Base-by-base conservation (phyloP, 2,113 vertebrate species). In the Cynocephalus volans region DNA sequence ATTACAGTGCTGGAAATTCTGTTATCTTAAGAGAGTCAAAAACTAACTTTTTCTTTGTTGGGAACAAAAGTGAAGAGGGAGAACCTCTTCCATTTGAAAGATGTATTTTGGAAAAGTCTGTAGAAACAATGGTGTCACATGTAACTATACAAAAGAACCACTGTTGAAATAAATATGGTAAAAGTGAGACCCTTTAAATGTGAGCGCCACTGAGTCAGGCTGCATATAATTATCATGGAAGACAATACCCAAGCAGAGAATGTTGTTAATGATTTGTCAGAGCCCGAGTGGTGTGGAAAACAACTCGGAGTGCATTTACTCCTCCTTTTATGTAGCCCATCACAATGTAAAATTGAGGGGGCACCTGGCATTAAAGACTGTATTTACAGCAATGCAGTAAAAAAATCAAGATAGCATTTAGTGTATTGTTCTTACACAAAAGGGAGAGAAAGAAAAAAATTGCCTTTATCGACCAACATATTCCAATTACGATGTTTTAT, bases 401-500 rank as follows among this genome's bases (percentile, higher is more conserved):
- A 97, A 98, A 97, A 98, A 97, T 73, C 98, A 93, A 97, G 97
- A 98, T 89, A 96, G 80, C 60, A 73, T 98, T 98, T 98, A 94
- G 94, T 96, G 93, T 93, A 97, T 98, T 88, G 54, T 6, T 24
- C 85, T 98, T 97, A 84, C 36, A 98, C 96, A 97, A 97, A 97
- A 98, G 96, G 98, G 93, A 97, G 90, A 72, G 97, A 98, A 97
- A 96, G 95, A 17, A 41, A 93, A 69, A 95, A 97, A 98, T 97
- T 96, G 97, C 97, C 70, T 97, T 93, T 97, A 98, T 98, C 97
- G 98, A 98, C 83, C 93, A 95, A 95, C 98, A 92, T 98, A 97
- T 98, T 98, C 96, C 97, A 98, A 95, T 98, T 97, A 97, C 83
- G 96, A 98, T 98, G 94, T 98, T 97, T 97, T 98, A 95, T 98